phyloP scores from a whole-genome alignment of 2,797 vertebrate genomes.

The Prionace glauca region DNA sequence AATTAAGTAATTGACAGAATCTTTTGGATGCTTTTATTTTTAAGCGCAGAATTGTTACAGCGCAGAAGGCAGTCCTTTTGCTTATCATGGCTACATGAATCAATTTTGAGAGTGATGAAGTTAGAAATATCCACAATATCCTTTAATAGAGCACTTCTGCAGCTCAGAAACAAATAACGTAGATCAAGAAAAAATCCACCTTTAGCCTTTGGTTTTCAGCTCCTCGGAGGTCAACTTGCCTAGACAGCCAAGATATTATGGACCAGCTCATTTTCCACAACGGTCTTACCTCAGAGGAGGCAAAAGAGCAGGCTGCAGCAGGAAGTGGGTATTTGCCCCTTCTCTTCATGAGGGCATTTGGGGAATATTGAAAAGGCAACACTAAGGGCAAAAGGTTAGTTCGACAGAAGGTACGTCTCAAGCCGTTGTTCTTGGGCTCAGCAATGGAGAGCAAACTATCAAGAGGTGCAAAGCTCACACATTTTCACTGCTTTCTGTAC shows the following conservation, averaged over 20 bases:
- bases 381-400: not conserved
- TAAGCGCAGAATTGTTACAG: not conserved
- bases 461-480: not conserved
- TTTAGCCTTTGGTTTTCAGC: not conserved
- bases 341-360: not conserved
- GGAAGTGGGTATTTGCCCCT: not conserved
- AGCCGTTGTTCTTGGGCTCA: not conserved
- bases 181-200: not conserved
- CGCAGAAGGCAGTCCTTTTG: not conserved
- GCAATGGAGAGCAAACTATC: not conserved
- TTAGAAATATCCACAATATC: not conserved
- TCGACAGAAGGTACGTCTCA: not conserved
- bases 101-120: not conserved
- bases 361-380: not conserved
- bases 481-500: not conserved
- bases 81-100: not conserved
- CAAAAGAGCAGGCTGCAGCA: not conserved
- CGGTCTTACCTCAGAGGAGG: not conserved
- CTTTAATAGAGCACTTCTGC: not conserved
- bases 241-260: not conserved
- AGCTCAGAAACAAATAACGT: not conserved
- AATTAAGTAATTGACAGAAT: not conserved
- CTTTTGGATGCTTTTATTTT: not conserved
- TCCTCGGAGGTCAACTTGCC: not conserved
- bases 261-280: not conserved